A percentile compares a stretch with the other conserved stretches of the same genome.
Evolutionary conservation across 2,113 vertebrate species (phyloP).

Genomic region (Grus americana): DNA sequence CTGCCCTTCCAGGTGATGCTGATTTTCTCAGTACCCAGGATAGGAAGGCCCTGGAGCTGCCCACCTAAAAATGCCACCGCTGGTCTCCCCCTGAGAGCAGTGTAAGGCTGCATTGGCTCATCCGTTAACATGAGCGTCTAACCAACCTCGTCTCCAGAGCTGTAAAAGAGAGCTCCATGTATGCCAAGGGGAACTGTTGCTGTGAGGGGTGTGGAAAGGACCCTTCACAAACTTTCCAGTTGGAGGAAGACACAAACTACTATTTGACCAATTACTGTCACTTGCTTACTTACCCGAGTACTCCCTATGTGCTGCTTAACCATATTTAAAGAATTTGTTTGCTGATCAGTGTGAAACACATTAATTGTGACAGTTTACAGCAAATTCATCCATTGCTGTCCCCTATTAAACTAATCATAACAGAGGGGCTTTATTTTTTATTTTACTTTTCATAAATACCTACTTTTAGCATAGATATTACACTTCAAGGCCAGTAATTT

Average conservation of each 20-base stretch:
- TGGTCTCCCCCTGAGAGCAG: not conserved
- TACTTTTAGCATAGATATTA: not conserved
- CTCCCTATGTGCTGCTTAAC: not conserved
- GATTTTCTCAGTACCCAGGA: not conserved
- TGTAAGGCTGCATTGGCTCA: not conserved
- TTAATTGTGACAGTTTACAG: not conserved
- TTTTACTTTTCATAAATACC: not conserved
- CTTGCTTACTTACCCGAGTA: not conserved
- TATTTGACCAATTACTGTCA: not conserved
- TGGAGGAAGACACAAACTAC: not conserved
- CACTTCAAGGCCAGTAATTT: not conserved
- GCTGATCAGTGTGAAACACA: not conserved
- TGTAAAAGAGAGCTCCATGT: not conserved
- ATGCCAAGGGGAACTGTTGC: not conserved
- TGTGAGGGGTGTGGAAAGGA: not conserved
- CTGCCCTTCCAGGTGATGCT: not conserved
- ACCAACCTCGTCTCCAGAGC: not conserved
- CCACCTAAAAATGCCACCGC: not conserved
- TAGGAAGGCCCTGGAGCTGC: not conserved
- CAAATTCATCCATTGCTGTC: not conserved
- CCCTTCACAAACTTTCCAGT: not conserved
- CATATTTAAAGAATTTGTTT: not conserved
- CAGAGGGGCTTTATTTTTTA: not conserved
- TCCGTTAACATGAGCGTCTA: accelerated
- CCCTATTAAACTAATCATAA: not conserved